Evolutionary conservation across 2,797 vertebrate genomes (phyloP).

Genomic region (Gorsachius magnificus): DNA sequence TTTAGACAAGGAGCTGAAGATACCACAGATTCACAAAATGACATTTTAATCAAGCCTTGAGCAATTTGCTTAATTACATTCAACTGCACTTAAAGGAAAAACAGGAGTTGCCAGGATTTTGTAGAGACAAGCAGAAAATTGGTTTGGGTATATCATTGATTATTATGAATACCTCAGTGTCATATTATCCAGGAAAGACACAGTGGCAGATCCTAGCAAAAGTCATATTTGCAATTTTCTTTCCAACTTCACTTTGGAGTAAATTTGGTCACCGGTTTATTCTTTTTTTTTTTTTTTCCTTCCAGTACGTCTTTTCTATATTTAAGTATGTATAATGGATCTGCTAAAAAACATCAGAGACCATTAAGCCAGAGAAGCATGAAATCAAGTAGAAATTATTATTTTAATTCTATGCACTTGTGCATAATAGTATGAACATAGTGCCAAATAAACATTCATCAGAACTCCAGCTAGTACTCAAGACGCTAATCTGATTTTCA

Average conservation of each 20-base stretch:
- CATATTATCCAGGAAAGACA: conserved; percentile 44
- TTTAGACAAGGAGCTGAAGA: background rate
- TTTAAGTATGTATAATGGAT: conserved; percentile 68
- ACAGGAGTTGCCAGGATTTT: conserved; percentile 25
- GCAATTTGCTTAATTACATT: conserved; percentile 71
- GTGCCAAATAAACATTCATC: conserved; percentile 73
- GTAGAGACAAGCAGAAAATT: conserved; percentile 49
- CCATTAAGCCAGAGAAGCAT: conserved; percentile 74
- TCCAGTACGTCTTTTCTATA: conserved; percentile 42
- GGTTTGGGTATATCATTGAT: conserved; percentile 28
- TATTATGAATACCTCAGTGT: conserved; percentile 20
- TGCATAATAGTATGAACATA: conserved; percentile 60
- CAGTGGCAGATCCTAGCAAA: conserved; percentile 26
- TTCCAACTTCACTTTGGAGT: conserved; percentile 57
- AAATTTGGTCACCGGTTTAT: conserved; percentile 62
- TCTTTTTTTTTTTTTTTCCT: background rate
- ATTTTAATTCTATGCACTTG: conserved; percentile 76
- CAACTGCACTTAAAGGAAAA: conserved; percentile 54
- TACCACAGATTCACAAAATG: conserved; percentile 47
- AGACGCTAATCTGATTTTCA: conserved; percentile 51
- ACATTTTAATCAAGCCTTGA: conserved; percentile 67
- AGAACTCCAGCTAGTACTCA: conserved; percentile 41
- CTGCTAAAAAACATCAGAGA: conserved; percentile 64
- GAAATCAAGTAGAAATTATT: conserved; percentile 78
- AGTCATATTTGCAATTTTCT: conserved; percentile 54